These are phyloP conservation scores for Chymomyza procnemis DNA, from an alignment of 2,888 invertebrate genomes.

Conservation along the genomic window DNA sequence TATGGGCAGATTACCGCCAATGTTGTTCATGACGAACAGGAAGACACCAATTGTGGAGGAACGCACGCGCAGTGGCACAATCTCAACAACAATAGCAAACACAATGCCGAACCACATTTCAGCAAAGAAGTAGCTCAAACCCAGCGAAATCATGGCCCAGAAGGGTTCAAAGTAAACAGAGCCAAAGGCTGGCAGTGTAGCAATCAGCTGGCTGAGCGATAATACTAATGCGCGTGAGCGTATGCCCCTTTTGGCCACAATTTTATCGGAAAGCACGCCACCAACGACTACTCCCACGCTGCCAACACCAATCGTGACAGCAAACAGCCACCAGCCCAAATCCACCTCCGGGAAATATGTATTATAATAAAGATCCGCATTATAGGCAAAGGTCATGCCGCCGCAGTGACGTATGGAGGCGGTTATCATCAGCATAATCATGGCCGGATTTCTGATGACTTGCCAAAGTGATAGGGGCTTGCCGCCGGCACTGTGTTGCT, in stretches of 20 bases:
- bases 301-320: conserved; percentile 90
- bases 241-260: conserved; percentile 92
- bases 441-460: conserved; percentile 87
- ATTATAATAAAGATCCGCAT: conserved; percentile 92
- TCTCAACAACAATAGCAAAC: conserved; percentile 93
- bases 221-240: conserved; percentile 88
- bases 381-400: conserved; percentile 94
- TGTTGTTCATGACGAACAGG: conserved; percentile 94
- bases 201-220: conserved; percentile 89
- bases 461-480: conserved; percentile 85
- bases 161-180: conserved; percentile 89
- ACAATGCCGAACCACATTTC: conserved; percentile 97
- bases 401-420: conserved; percentile 93
- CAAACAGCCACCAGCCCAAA: conserved; percentile 93
- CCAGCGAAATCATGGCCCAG: conserved; percentile 92
- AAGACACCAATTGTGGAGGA: conserved; percentile 93
- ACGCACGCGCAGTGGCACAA: conserved; percentile 88
- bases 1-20: conserved; percentile 93
- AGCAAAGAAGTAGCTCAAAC: conserved; percentile 93
- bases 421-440: conserved; percentile 89
- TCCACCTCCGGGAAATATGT: conserved; percentile 93
- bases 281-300: conserved; percentile 85
- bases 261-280: conserved; percentile 89
- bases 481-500: conserved; percentile 79
- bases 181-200: conserved; percentile 91